Percentiles rank a stretch among this genome's conserved stretches.
Conservation (phyloP, 2,888 invertebrate genomes). For the Zonitis immaculata region DNA sequence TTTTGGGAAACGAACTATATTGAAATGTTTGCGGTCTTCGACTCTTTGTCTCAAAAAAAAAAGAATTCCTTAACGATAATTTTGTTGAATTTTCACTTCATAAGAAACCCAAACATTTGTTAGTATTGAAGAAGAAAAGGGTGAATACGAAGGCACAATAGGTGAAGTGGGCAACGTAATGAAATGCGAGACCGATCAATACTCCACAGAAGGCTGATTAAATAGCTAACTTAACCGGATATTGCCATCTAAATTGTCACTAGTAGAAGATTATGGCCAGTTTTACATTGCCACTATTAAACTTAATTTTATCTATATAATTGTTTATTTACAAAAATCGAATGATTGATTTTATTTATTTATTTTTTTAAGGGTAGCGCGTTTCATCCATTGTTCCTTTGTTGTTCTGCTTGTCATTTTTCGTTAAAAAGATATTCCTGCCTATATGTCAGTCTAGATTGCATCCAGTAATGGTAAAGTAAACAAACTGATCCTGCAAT, state of each 20-base stretch:
- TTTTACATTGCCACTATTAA: not conserved
- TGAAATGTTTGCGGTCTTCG: not conserved
- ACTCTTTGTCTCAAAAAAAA: not conserved
- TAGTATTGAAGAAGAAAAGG: slow-evolving; percentile 20
- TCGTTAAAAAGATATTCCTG: not conserved
- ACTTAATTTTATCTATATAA: not conserved
- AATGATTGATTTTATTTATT: too few species aligned
- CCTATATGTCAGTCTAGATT: slow-evolving; percentile 28
- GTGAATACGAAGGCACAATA: slow-evolving; percentile 22
- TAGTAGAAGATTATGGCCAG: slow-evolving; percentile 22
- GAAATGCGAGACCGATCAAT: slow-evolving; percentile 46
- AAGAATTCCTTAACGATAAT: not conserved
- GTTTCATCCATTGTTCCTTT: not conserved
- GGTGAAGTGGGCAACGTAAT: slow-evolving; percentile 42
- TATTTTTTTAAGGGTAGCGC: not conserved
- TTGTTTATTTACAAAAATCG: not conserved
- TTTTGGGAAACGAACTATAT: not conserved
- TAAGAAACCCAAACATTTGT: not conserved
- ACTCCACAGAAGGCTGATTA: slow-evolving; percentile 46
- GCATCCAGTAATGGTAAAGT: slow-evolving; percentile 42
- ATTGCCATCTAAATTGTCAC: slow-evolving; percentile 47
- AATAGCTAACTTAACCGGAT: slow-evolving; percentile 47
- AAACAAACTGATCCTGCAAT: slow-evolving; percentile 42
- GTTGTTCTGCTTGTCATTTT: not conserved
- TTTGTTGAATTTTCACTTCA: not conserved